These are phyloP conservation scores for Triplophysa tibetana DNA, from an alignment of 2,113 vertebrate species.

Conservation along the genomic window DNA sequence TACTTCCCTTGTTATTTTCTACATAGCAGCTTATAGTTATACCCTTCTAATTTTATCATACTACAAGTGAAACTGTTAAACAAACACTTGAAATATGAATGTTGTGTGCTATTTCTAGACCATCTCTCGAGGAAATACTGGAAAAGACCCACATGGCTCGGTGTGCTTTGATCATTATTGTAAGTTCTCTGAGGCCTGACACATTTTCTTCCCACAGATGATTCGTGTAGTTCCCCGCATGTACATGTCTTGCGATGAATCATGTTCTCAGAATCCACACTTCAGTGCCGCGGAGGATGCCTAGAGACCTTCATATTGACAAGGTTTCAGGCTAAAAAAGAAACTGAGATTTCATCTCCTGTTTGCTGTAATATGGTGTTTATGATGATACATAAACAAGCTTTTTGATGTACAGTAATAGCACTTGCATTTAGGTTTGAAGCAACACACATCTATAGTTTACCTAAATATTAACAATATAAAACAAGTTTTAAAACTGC, in stretches of 20 bases:
- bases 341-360: neutral
- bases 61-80: neutral
- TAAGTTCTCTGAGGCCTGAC: conserved; percentile 20
- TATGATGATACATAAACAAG: neutral
- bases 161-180: conserved; percentile 20
- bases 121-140: conserved; percentile 34
- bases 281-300: neutral
- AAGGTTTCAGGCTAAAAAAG: conserved; percentile 7
- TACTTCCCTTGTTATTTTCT: neutral
- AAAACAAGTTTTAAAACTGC: too few relatives aligned
- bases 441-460: neutral
- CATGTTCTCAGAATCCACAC: conserved; percentile 10
- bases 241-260: conserved; percentile 25
- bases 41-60: neutral
- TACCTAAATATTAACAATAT: too few relatives aligned
- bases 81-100: neutral
- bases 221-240: conserved; percentile 9
- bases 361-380: neutral
- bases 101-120: conserved; percentile 13
- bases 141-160: conserved; percentile 16
- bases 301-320: conserved; percentile 19
- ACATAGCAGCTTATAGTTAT: neutral
- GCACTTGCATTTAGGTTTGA: neutral
- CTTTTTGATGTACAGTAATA: neutral
- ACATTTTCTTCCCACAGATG: conserved; percentile 29